phyloP scores from a whole-genome alignment of 2,888 invertebrate genomes.

The Pollenia angustigena region DNA sequence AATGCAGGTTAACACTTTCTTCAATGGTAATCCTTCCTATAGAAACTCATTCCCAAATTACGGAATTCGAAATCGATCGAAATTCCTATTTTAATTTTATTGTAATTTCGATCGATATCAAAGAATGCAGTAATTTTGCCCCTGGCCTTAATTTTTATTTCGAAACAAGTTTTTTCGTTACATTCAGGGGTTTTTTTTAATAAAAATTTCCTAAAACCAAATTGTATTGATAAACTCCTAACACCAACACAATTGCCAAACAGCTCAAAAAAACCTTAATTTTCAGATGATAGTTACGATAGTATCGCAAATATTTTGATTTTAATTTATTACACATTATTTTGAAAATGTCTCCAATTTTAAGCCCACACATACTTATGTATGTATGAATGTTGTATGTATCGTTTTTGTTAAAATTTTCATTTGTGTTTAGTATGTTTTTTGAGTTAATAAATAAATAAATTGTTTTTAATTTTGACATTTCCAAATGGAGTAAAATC shows the following conservation, averaged over 20 bases:
- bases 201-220: background rate
- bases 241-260: conserved; percentile 36
- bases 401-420: conserved; percentile 3
- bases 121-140: no score
- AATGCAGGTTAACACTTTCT: no score
- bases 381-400: background rate
- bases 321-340: conserved; percentile 25
- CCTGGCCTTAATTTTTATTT: no score
- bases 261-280: conserved; percentile 19
- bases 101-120: no score
- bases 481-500: conserved; percentile 35
- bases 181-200: background rate
- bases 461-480: conserved; percentile 48
- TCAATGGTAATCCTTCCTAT: no score
- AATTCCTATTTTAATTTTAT: no score
- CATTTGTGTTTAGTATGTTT: conserved; percentile 17
- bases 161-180: no score
- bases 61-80: no score
- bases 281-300: conserved; percentile 23
- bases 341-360: conserved; percentile 6
- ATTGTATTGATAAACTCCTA: background rate
- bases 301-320: conserved; percentile 35
- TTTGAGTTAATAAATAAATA: conserved; percentile 44
- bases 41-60: no score
- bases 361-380: conserved; percentile 33